Base-by-base conservation (phyloP, 2,113 vertebrate species). In the Diphyllodes magnificus region DNA sequence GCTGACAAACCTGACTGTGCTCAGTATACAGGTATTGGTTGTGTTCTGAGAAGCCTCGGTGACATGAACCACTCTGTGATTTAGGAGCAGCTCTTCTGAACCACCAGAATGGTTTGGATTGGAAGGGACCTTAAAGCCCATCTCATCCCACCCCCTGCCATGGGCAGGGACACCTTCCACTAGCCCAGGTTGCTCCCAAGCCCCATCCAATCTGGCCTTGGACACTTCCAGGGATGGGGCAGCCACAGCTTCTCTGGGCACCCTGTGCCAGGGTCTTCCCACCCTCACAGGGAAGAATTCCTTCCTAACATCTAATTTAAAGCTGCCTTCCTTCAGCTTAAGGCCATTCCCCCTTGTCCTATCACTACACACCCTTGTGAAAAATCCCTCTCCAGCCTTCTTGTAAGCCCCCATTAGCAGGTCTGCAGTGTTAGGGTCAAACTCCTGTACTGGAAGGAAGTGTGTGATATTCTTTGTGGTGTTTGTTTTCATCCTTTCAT, bases 11-110 rank as follows among this genome's bases (percentile, higher is more conserved):
- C 96, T 99, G 96, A 98, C 98, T 3, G 99, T 99, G 92, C 98
- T 99, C 96, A 99, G 99, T 70, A 98, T 99, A 97, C 99, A 99
- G 99, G 99, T 99, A 98, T 8, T 5, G 18, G 1, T 16, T 64
- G n/a, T 68, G 53, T 15, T 6, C 4, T 53, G 51, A 53, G n/a
- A 22, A 11, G 9, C 60, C 21, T 35, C 5, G 0, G 35, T 35
- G 31, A 8, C 27, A 8, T 7, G 15, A 51, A 6, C 6, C 44
- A 23, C 23, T 15, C 33, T 35, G 25, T 14, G 23, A n/a, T 57
- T n/a, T 6, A 9, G 49, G 33, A 13, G 49, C 25, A 69, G 44
- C 27, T 69, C 31, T 49, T 70, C 39, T 50, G 42, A 65, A 8
- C 54, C 69, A 7, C 53, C 63, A 53, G 23, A 21, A 11, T 28